Evolutionary conservation across 2,797 vertebrate genomes (phyloP), one percentile per base, ranked within the genome.

Genomic region (Dryobates pubescens): DNA sequence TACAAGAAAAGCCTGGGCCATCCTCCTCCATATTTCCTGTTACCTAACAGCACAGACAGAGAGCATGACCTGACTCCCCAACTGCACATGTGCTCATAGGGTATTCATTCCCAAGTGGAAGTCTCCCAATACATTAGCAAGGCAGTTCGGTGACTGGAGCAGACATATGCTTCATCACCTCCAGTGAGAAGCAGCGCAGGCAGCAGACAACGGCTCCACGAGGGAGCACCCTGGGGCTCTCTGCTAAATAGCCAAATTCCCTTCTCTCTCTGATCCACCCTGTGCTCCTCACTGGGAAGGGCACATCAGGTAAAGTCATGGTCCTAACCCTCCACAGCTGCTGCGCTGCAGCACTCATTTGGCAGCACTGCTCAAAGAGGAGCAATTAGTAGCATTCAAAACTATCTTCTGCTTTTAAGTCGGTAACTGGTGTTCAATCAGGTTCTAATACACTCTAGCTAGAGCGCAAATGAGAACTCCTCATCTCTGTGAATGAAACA

Each of bases 271-370:
- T 30, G n/a, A 7, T 5, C 5, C 18, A 24, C 49, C n/a, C 24
- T 7, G 10, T 7, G 27, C 17, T 63, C 59, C 76, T 56, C 2
- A 0, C 34, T 26, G 16, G 41, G 57, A 86, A 49, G 58, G 24
- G 18, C 8, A 7, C 0, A 0, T 10, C 62, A 59, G 15, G 16
- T 17, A n/a, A 36, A 34, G 0, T 0, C 1, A 1, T 18, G 54
- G 51, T 14, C 49, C 45, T 15, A n/a, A 54, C 57, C 13, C 45
- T 34, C n/a, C 34, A 8, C 20, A 63, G 43, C 23, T 74, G 34
- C 56, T 10, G 53, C 32, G 15, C n/a, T 18, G 58, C 63, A 69
- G 54, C 38, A 19, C 32, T 47, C 3, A 6, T 20, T 22, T 22
- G 23, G 69, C 75, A 88, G 65, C n/a, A 17, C 69, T 0, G 2